Conservation (phyloP, 1,140 invertebrate species). For the Euglossa dilemma region DNA sequence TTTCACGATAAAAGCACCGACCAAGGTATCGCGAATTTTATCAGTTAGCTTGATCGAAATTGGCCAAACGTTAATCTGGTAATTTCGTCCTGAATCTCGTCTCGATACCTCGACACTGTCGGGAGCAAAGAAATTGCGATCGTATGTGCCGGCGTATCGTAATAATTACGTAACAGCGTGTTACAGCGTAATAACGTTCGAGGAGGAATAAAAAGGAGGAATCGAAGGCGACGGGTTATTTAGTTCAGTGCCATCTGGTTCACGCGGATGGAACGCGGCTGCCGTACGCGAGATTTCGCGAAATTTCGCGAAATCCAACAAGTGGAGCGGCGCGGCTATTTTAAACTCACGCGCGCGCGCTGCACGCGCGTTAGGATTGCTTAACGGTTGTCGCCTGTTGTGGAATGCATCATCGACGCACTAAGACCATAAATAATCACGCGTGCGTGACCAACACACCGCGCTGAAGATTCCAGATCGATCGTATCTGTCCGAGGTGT, state of each 20-base stretch:
- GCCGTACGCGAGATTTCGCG: no score
- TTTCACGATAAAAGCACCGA: not conserved
- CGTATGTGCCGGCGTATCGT: no score
- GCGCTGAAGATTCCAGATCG: conserved; percentile 9
- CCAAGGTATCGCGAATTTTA: no score
- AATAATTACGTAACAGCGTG: no score
- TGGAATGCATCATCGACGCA: conserved; percentile 5
- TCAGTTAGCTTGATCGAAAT: no score
- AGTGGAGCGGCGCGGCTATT: conserved; percentile 6
- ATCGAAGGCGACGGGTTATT: not conserved
- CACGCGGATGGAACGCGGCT: not conserved
- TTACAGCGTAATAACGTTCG: no score
- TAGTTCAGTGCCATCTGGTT: not conserved
- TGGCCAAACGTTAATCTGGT: no score
- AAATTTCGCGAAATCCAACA: not conserved
- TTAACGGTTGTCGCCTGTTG: conserved; percentile 16
- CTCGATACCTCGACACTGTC: no score
- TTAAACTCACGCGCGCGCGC: not conserved
- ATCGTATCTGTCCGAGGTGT: not conserved
- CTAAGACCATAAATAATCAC: conserved; percentile 1
- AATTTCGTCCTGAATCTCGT: no score
- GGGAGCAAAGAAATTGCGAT: no score
- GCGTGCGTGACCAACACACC: conserved; percentile 16
- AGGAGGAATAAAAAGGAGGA: not conserved
- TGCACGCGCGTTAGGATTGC: not conserved